Evolutionary conservation across 2,797 vertebrate species (phyloP), one percentile per base, ranked within the genome.

Genomic region (Poecilia gillii): DNA sequence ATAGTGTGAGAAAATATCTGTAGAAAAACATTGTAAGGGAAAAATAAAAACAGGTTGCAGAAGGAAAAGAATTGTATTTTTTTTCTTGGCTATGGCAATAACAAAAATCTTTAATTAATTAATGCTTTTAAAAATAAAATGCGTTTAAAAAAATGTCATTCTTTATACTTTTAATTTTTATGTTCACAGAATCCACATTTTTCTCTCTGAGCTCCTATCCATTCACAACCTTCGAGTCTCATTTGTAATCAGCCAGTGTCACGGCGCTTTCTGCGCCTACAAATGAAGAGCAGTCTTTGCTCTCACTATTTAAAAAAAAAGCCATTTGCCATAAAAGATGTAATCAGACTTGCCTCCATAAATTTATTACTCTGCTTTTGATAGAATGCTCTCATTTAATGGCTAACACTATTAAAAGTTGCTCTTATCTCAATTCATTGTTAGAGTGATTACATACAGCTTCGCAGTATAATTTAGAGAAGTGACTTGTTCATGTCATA

Each of bases 281-380:
- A 77, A 82, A 82, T 64, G 66, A 80, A 73, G 75, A 79, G 55
- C 45, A 80, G 57, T 79, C 51, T 76, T 72, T 85, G n/a, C 70
- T 78, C 14, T 36, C 18, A 47, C 31, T 39, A 78, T 82, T 47
- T 70, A 2, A 53, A 53, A 80, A 70, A 73, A 75, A 53, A 59
- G 0, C 46, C 14, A 77, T 80, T 84, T 81, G 12, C 43, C 18
- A 51, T 75, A 51, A 55, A 81, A 87, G n/a, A 85, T 84, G 31
- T 45, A 84, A 87, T 83, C 82, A 80, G 68, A 74, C 51, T 25
- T 66, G 64, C 39, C 43, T 74, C 62, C 7, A 25, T 31, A 78
- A 57, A 81, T 79, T 45, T 76, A 73, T 71, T 47, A 73, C 25
- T 77, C n/a, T 53, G 47, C 62, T 47, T 28, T 55, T 59, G 59